Conservation (phyloP, 2,888 invertebrate genomes). For the Chaitophorus viminalis region DNA sequence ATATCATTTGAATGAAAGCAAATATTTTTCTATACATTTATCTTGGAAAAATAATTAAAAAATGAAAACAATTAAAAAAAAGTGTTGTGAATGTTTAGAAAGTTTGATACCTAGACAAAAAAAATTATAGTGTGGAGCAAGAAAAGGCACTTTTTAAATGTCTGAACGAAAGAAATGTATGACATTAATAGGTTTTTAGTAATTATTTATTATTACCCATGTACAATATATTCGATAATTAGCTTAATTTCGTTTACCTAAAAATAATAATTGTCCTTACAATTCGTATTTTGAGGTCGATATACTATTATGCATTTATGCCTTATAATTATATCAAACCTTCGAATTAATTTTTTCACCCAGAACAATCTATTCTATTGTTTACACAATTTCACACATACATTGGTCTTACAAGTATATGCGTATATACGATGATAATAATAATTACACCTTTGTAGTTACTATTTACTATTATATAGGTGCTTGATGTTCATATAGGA, state of each 20-base stretch:
- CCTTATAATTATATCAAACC: conserved; percentile 41
- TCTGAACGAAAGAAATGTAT: not conserved
- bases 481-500: not conserved
- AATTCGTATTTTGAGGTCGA: conserved; percentile 3
- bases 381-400: conserved; percentile 43
- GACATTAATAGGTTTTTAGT: conserved; percentile 16
- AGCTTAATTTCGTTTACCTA: conserved; percentile 13
- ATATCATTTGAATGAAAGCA: not conserved
- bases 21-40: not conserved
- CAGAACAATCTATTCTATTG: conserved; percentile 39
- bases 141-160: not conserved
- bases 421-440: not conserved
- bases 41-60: conserved; percentile 20
- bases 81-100: conserved; percentile 19
- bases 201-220: not conserved
- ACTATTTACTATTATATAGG: too few relatives aligned
- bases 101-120: conserved; percentile 29
- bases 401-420: not conserved
- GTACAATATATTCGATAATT: conserved; percentile 11
- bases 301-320: conserved; percentile 15
- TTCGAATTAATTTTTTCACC: conserved; percentile 43
- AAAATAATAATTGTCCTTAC: conserved; percentile 1
- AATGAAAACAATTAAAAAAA: not conserved
- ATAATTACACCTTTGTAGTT: conserved; percentile 2
- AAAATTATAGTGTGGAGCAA: not conserved